Percentiles rank a stretch among this genome's conserved stretches.
Conservation (phyloP, 2,888 invertebrate genomes). For the Leptinotarsa rubiginosa region DNA sequence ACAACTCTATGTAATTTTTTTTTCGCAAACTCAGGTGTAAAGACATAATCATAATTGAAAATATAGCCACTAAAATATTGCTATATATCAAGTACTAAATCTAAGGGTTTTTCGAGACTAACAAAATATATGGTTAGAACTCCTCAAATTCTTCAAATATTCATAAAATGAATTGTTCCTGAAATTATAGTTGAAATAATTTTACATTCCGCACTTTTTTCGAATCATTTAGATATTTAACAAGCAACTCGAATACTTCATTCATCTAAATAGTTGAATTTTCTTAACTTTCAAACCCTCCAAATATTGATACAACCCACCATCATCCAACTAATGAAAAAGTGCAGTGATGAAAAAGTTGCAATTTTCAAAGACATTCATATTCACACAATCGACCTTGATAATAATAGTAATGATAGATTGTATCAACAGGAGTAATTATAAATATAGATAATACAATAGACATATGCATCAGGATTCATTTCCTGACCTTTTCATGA, state of each 20-base stretch:
- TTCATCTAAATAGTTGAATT: conserved; percentile 22
- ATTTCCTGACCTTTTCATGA: too few species aligned
- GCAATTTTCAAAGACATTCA: too few species aligned
- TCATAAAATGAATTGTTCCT: conserved; percentile 26
- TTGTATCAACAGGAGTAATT: too few species aligned
- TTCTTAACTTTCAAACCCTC: conserved; percentile 20
- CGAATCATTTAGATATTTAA: conserved; percentile 27
- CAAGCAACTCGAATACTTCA: conserved; percentile 29
- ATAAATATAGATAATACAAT: too few species aligned
- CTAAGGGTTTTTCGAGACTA: background rate
- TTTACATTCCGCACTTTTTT: conserved; percentile 25
- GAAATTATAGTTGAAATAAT: conserved; percentile 30
- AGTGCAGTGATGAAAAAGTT: background rate
- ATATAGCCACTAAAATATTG: background rate
- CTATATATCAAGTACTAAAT: background rate
- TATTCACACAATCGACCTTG: too few species aligned
- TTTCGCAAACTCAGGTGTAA: background rate
- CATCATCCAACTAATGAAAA: conserved; percentile 30
- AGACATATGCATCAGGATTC: too few species aligned
- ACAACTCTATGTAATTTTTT: too few species aligned
- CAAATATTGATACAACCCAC: conserved; percentile 31
- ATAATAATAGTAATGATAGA: too few species aligned
- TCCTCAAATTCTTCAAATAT: conserved; percentile 21
- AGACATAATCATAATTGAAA: background rate
- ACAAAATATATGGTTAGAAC: background rate